Base-by-base conservation (phyloP, 2,113 vertebrate species). In the Conger conger region DNA sequence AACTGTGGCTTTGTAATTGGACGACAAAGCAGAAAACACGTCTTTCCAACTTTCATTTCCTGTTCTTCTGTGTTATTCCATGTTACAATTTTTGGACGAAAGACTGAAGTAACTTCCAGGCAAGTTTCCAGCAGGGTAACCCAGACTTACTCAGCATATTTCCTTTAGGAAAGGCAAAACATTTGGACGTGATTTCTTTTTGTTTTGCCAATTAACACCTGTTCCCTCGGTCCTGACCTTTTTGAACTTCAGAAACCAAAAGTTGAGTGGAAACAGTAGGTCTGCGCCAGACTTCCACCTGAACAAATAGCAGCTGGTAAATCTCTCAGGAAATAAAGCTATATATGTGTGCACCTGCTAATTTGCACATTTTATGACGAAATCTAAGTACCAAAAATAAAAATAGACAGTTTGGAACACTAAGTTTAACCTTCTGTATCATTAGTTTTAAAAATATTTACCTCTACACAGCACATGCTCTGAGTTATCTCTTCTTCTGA, bases 21-120 rank as follows among this genome's bases (percentile, higher is more conserved):
- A 15, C 13, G 68, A 33, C 4, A 80, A 81, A 50, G n/a, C 45
- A 80, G 68, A 80, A 81, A 15, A 11, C 33, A 50, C 81, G 20
- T 50, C 11, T 33, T 20, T 23, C 20, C 20, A 53, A 82, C 16
- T 38, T 82, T 76, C 50, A 77, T 76, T 82, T 86, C 38, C 79
- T 76, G 79, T 54, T 40, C 36, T 35, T 35, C 77, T 82, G 79
- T 13, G 40, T 50, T n/a, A n/a, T n/a, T n/a, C n/a, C n/a, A n/a
- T n/a, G n/a, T 79, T 36, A 79, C 42, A 76, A 77, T 33, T 83
- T 78, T 84, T 27, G 17, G 23, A 63, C 57, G 5, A 27, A 9
- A 15, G n/a, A 33, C 27, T 73, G 27, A 33, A 33, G 6, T n/a
- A 73, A 30, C 68, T 73, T 73, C 68, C n/a, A 33, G 16, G 15